Percentiles rank a stretch among this genome's conserved stretches.
phyloP scores from a whole-genome alignment of 2,797 vertebrate genomes.

The Poeciliopsis presidionis region DNA sequence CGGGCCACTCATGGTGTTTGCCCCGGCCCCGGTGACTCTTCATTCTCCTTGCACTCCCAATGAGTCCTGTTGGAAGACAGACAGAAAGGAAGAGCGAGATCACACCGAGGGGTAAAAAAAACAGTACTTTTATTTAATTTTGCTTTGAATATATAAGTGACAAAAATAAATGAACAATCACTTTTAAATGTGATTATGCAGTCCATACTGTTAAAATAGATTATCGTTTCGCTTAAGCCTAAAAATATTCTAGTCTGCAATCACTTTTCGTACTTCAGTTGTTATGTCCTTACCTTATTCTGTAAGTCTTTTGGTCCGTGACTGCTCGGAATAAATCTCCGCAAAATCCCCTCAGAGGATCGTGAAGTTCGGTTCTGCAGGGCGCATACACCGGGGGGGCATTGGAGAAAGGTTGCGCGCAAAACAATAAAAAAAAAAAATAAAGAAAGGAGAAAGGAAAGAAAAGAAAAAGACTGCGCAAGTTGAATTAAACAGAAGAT shows the following conservation, averaged over 20 bases:
- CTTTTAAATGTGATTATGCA: background rate
- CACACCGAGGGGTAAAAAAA: background rate
- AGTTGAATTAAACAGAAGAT: conserved; percentile 33
- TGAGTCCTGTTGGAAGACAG: conserved; percentile 45
- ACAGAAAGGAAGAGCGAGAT: conserved; percentile 10
- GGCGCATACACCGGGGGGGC: conserved; percentile 33
- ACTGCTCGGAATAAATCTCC: conserved; percentile 48
- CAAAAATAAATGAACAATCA: background rate
- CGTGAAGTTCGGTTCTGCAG: conserved; percentile 50
- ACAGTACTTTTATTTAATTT: conserved; percentile 7
- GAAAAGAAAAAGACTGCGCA: conserved; percentile 17
- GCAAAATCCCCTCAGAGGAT: conserved; percentile 54
- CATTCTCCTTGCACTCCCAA: conserved; percentile 86
- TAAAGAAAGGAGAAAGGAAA: background rate
- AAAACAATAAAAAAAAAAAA: background rate
- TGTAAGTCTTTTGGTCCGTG: conserved; percentile 50
- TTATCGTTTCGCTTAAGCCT: background rate
- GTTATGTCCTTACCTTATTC: conserved; percentile 61
- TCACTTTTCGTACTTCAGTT: background rate
- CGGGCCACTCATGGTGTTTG: conserved; percentile 98
- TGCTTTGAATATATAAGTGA: background rate
- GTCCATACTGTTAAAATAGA: background rate
- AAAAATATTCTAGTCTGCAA: background rate
- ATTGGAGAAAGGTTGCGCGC: conserved; percentile 35
- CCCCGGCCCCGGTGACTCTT: conserved; percentile 90